Percentiles rank a stretch among this genome's conserved stretches.
These are phyloP conservation scores for Papilio helenus DNA, from an alignment of 1,140 invertebrate species.

Conservation along the genomic window DNA sequence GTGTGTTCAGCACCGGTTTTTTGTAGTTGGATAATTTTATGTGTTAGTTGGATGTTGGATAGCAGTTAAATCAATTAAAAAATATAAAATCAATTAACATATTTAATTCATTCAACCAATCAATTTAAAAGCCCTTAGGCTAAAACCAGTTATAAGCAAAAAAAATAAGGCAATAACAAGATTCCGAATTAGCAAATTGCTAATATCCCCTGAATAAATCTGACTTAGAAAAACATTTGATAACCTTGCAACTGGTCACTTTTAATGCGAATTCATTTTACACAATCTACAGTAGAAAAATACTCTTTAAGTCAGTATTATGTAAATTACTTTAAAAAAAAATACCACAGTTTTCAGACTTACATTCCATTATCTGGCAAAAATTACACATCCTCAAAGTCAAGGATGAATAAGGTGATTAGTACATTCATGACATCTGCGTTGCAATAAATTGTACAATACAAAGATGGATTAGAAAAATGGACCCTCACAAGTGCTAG, in stretches of 20 bases:
- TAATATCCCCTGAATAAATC: neutral
- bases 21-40: neutral
- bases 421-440: neutral
- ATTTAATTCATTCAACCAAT: neutral
- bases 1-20: neutral
- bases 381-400: constrained; percentile 7
- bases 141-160: constrained; percentile 5
- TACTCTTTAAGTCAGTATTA: constrained; percentile 35
- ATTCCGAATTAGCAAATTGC: neutral
- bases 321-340: constrained; percentile 34
- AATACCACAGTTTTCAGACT: constrained; percentile 41
- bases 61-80: constrained; percentile 14
- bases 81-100: neutral
- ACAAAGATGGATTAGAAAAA: constrained; percentile 32
- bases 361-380: constrained; percentile 37
- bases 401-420: constrained; percentile 25
- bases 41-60: neutral
- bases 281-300: constrained; percentile 39
- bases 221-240: constrained; percentile 1
- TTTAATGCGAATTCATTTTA: constrained; percentile 30
- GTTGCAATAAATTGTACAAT: constrained; percentile 6
- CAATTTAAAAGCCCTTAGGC: neutral
- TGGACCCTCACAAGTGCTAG: constrained; percentile 36
- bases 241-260: constrained; percentile 2
- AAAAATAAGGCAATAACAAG: neutral